Evolutionary conservation across 1,140 invertebrate species (phyloP), one percentile per base, ranked within the genome.

Genomic region (Leptopilina clavipes): DNA sequence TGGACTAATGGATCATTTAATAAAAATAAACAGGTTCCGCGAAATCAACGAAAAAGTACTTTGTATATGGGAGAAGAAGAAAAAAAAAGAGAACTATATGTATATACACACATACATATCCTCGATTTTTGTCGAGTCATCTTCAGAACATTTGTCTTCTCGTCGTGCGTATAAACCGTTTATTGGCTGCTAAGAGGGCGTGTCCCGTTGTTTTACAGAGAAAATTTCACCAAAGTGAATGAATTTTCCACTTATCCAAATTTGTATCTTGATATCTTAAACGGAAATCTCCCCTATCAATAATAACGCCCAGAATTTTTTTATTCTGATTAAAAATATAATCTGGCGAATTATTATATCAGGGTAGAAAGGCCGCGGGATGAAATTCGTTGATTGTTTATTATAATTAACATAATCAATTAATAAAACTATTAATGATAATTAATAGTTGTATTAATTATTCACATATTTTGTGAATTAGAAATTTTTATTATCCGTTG

Each of bases 111-210:
- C n/a, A 31, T 25, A 12, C 3, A 59, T 22, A 25, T 14, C 25
- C 19, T 25, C 10, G 22, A 31, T 31, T 79, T 78, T 11, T 45
- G 76, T 70, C 48, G 19, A 81, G 76, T 79, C 76, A 79, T 37
- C 59, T 6, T 18, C 22, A 17, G 3, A 54, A 71, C 73, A 77
- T 82, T 82, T 77, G 75, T 79, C 48, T 76, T 70, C 71, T 75
- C 65, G 19, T 73, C 44, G 72, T 25, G 19, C 71, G 17, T 31
- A 40, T 6, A 40, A 8, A 9, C 37, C 9, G 56, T 59, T 75
- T 76, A 78, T 70, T 52, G 72, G 9, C 52, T 31, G 73, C 70
- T 54, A 43, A 70, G 59, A 65, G 44, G 75, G 76, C 73, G 81
- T 81, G 59, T 31, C 59, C 44, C 25, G 19, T 65, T 65, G 59